A percentile compares a stretch with the other conserved stretches of the same genome.
Evolutionary conservation across 1,140 invertebrate species (phyloP).

Genomic region (Pachyrhynchus sulphureomaculatus): DNA sequence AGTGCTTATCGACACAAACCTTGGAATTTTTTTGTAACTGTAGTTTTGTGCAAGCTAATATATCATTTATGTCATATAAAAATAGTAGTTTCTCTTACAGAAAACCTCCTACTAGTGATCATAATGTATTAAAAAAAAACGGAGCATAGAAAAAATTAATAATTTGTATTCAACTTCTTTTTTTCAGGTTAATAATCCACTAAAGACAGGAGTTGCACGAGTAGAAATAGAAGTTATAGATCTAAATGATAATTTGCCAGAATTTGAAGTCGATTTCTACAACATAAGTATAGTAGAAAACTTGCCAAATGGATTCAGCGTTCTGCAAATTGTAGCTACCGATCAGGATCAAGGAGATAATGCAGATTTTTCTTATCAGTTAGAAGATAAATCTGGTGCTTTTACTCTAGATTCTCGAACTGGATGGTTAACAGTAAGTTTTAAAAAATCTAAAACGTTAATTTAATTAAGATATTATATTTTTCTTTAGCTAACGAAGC

Average conservation of each 20-base stretch:
- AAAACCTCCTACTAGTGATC: too few relatives aligned
- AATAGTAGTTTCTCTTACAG: too few relatives aligned
- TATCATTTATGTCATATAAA: too few relatives aligned
- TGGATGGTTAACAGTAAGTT: conserved; percentile 81
- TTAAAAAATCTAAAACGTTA: neutral
- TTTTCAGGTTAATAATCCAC: conserved; percentile 63
- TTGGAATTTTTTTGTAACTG: too few relatives aligned
- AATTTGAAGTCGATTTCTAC: conserved; percentile 85
- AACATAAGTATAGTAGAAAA: conserved; percentile 92
- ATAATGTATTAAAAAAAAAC: too few relatives aligned
- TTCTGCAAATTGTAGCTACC: conserved; percentile 75
- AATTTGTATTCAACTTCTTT: too few relatives aligned
- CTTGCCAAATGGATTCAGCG: conserved; percentile 82
- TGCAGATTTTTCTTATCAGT: conserved; percentile 76
- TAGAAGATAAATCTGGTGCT: conserved; percentile 72
- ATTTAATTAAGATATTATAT: too few relatives aligned
- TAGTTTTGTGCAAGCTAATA: too few relatives aligned
- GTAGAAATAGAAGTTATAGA: conserved; percentile 79
- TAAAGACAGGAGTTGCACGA: conserved; percentile 70
- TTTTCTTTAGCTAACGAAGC: too few relatives aligned
- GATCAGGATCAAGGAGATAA: conserved; percentile 83
- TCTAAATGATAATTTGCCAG: conserved; percentile 80
- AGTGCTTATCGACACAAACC: too few relatives aligned
- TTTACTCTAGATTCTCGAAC: conserved; percentile 76
- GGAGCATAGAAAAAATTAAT: too few relatives aligned